These are phyloP conservation scores for Caerostris darwini DNA, from an alignment of 1,140 invertebrate genomes.

Conservation along the genomic window DNA sequence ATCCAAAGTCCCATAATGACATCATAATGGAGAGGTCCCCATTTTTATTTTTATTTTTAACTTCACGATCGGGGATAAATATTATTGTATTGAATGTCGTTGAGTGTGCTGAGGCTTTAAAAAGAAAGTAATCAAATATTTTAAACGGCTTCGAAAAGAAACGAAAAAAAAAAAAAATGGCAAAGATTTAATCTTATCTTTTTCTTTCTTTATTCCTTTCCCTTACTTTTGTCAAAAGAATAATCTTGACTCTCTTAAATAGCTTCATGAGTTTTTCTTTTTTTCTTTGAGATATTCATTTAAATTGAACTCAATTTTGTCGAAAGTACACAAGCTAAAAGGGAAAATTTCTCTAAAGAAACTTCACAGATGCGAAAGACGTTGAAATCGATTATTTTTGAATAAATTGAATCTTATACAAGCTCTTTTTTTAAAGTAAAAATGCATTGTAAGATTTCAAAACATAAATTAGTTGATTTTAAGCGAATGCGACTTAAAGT, in stretches of 20 bases:
- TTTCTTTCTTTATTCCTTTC: constrained; percentile 22
- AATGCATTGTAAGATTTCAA: not conserved
- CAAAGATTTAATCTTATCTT: constrained; percentile 40
- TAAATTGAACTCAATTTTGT: constrained; percentile 38
- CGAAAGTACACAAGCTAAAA: not conserved
- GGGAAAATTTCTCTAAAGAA: not conserved
- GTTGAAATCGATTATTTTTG: not conserved
- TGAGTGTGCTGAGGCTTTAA: not conserved
- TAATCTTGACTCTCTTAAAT: constrained; percentile 52
- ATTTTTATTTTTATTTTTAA: not conserved
- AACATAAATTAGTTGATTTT: not conserved
- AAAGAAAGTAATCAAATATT: constrained; percentile 64
- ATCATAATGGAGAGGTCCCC: constrained; percentile 18
- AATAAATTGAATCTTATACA: not conserved
- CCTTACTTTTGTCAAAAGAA: not conserved
- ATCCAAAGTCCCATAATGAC: constrained; percentile 48
- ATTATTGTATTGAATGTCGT: constrained; percentile 34
- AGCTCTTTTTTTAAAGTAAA: not conserved
- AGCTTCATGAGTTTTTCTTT: constrained; percentile 1
- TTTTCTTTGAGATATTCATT: constrained; percentile 20
- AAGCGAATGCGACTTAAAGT: not conserved
- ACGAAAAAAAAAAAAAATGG: not conserved
- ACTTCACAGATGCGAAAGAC: not conserved
- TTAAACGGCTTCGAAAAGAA: constrained; percentile 36
- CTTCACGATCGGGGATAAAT: constrained; percentile 20